Percentiles rank a stretch among this genome's conserved stretches.
Evolutionary conservation across 2,113 vertebrate species (phyloP).

Genomic region (Gulo gulo): DNA sequence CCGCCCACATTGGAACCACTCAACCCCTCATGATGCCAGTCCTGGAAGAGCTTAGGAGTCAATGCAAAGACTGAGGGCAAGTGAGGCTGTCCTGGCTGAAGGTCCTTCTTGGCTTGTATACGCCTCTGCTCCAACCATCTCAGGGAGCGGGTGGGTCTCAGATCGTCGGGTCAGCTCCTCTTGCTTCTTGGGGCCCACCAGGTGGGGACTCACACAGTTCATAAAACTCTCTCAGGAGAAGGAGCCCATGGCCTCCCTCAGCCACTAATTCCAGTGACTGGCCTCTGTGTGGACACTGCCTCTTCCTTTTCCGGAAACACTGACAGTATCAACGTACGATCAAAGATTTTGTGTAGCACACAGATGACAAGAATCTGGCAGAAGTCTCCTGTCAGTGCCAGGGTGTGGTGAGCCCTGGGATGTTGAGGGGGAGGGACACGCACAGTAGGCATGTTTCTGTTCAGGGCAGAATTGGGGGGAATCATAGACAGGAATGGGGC

Average conservation of each 20-base stretch:
- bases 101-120: neutral
- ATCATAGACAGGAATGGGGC: neutral
- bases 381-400: neutral
- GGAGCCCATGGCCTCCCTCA: neutral
- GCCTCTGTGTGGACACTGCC: neutral
- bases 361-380: neutral
- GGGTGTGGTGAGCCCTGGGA: neutral
- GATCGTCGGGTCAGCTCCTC: neutral
- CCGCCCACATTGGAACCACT: conserved; percentile 20
- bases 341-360: neutral
- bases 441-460: accelerated
- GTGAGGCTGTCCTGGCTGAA: neutral
- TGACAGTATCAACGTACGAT: neutral
- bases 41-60: neutral
- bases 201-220: neutral
- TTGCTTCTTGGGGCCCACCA: neutral
- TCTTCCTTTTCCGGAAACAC: conserved; percentile 27
- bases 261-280: neutral
- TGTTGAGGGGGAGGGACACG: neutral
- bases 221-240: neutral
- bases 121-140: neutral
- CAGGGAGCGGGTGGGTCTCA: neutral
- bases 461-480: neutral
- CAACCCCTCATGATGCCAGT: neutral
- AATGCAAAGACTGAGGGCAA: neutral